phyloP scores from a whole-genome alignment of 2,797 vertebrate genomes.

The Thunnus albacares region DNA sequence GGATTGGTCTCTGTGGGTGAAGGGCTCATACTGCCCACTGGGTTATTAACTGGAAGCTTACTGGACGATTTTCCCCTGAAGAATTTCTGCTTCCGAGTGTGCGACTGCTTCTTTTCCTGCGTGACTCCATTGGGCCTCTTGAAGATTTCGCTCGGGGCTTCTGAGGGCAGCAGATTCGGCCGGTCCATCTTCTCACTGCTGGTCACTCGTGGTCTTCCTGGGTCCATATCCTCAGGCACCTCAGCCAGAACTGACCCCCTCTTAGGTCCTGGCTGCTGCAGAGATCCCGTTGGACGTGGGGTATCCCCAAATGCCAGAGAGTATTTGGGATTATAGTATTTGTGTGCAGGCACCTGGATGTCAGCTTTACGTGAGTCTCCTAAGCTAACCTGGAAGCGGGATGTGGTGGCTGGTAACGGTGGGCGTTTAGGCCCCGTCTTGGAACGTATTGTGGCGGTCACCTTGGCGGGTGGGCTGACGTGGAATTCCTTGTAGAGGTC shows the following conservation, averaged over 20 bases:
- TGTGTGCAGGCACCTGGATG: slow-evolving; percentile 89
- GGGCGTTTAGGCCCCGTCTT: slow-evolving; percentile 68
- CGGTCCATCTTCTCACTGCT: slow-evolving; percentile 59
- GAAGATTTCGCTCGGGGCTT: slow-evolving; percentile 21
- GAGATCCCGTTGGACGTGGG: slow-evolving; percentile 38
- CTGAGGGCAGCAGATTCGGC: slow-evolving; percentile 9
- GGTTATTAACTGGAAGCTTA: slow-evolving; percentile 12
- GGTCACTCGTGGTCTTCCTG: slow-evolving; percentile 24
- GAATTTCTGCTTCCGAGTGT: neutral
- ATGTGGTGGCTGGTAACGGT: slow-evolving; percentile 62
- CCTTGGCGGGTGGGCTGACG: slow-evolving; percentile 73
- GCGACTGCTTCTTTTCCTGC: slow-evolving; percentile 26
- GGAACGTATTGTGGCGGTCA: slow-evolving; percentile 4
- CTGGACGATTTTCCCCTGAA: slow-evolving; percentile 26
- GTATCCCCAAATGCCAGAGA: slow-evolving; percentile 83
- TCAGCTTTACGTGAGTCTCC: slow-evolving; percentile 65
- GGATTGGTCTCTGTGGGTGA: neutral
- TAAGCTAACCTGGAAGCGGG: slow-evolving; percentile 85
- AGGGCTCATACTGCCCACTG: neutral
- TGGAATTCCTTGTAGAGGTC: slow-evolving; percentile 91
- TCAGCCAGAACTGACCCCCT: neutral
- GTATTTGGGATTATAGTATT: slow-evolving; percentile 96
- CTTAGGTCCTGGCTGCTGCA: slow-evolving; percentile 46
- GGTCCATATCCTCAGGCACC: slow-evolving; percentile 13
- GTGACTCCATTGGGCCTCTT: neutral